Evolutionary conservation across 2,888 invertebrate species (phyloP).

Genomic region (Diplolepis rosae): DNA sequence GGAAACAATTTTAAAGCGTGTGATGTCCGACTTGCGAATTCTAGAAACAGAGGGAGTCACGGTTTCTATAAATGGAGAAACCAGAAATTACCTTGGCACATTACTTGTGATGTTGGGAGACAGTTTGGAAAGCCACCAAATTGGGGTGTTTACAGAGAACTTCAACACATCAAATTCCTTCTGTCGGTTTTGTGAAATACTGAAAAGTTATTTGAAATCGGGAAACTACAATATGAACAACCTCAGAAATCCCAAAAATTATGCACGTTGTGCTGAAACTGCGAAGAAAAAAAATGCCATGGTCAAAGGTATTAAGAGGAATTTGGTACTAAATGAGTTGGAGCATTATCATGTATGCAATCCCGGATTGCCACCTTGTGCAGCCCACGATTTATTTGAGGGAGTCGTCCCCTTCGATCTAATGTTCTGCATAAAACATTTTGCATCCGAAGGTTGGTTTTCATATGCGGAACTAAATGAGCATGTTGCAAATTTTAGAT

Average conservation of each 20-base stretch:
- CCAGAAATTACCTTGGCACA: slow-evolving; percentile 47
- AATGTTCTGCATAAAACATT: slow-evolving; percentile 43
- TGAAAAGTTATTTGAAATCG: slow-evolving; percentile 4
- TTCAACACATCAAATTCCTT: slow-evolving; percentile 41
- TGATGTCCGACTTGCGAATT: slow-evolving; percentile 36
- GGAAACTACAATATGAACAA: not conserved
- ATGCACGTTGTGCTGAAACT: not conserved
- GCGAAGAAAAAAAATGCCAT: not conserved
- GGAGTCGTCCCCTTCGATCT: slow-evolving; percentile 51
- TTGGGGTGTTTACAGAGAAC: slow-evolving; percentile 52
- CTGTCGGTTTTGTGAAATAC: slow-evolving; percentile 45
- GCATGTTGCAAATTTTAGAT: not conserved
- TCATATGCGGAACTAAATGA: not conserved
- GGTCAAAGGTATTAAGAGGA: slow-evolving; percentile 48
- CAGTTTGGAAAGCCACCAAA: slow-evolving; percentile 38
- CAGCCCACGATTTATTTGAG: slow-evolving; percentile 57
- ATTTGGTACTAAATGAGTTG: slow-evolving; percentile 52
- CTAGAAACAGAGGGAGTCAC: slow-evolving; percentile 37
- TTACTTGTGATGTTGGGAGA: slow-evolving; percentile 47
- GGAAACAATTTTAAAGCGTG: slow-evolving; percentile 31
- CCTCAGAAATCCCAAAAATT: not conserved
- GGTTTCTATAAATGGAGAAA: not conserved
- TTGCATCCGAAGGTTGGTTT: slow-evolving; percentile 30
- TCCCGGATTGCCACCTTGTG: slow-evolving; percentile 55
- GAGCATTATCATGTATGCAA: slow-evolving; percentile 52